phyloP scores from a whole-genome alignment of 1,140 invertebrate genomes.

The Lamellibrachia luymesi region DNA sequence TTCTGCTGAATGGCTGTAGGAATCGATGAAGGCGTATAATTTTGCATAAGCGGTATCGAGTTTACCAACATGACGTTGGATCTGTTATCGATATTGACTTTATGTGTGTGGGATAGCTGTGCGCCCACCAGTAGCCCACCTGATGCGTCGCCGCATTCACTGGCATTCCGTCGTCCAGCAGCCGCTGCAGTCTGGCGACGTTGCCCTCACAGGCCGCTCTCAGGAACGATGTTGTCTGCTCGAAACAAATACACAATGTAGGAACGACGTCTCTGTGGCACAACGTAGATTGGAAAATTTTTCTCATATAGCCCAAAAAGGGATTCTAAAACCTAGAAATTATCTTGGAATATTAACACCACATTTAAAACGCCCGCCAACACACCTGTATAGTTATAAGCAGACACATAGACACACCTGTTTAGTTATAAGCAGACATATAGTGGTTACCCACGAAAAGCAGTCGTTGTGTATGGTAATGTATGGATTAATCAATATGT shows the following conservation, averaged over 20 bases:
- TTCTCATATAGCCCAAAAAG: neutral
- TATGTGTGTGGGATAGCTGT: neutral
- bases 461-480: neutral
- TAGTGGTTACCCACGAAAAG: neutral
- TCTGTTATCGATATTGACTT: neutral
- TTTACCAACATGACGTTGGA: neutral
- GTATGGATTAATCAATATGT: neutral
- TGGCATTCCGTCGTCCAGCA: slow-evolving; percentile 23
- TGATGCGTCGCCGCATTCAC: neutral
- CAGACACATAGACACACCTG: neutral
- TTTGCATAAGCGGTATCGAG: neutral
- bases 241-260: neutral
- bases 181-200: neutral
- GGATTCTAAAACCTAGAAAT: neutral
- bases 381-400: neutral
- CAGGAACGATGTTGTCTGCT: slow-evolving; percentile 19
- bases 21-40: neutral
- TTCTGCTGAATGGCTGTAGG: neutral
- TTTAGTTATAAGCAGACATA: neutral
- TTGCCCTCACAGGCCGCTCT: slow-evolving; percentile 27
- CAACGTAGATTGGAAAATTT: neutral
- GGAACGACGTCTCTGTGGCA: neutral
- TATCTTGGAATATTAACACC: neutral
- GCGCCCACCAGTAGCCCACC: neutral
- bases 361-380: neutral